phyloP scores from a whole-genome alignment of 2,797 vertebrate genomes.

The Melanogrammus aeglefinus region DNA sequence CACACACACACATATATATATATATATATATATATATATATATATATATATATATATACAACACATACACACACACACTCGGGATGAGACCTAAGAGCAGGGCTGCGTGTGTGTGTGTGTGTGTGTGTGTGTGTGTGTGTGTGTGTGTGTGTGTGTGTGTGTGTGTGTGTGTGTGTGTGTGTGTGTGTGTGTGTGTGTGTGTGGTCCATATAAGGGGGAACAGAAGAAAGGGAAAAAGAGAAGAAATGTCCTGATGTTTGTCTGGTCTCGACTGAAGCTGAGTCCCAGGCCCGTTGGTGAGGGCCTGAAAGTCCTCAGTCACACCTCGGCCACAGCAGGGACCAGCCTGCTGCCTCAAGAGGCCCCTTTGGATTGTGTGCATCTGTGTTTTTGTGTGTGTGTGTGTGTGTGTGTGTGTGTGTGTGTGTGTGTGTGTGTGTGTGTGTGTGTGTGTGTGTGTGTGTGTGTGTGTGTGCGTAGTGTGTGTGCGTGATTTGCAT shows the following conservation, averaged over 20 bases:
- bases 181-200: slow-evolving; percentile 23
- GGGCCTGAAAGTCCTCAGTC: slow-evolving; percentile 62
- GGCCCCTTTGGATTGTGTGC: neutral
- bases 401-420: neutral
- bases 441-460: neutral
- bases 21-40: too few relatives aligned
- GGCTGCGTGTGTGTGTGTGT: slow-evolving; percentile 55
- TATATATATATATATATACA: too few relatives aligned
- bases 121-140: slow-evolving; percentile 52
- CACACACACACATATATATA: too few relatives aligned
- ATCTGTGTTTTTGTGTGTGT: neutral
- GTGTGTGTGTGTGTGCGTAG: neutral
- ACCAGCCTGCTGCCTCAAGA: slow-evolving; percentile 46
- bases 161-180: slow-evolving; percentile 31
- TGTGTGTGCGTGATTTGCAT: too few relatives aligned
- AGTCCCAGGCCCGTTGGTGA: slow-evolving; percentile 58
- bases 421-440: slow-evolving; percentile 5
- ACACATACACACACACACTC: slow-evolving; percentile 14
- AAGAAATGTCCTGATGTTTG: neutral
- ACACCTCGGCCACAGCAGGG: slow-evolving; percentile 63
- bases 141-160: slow-evolving; percentile 12
- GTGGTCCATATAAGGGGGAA: neutral
- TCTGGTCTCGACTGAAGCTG: slow-evolving; percentile 46
- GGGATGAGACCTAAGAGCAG: slow-evolving; percentile 61
- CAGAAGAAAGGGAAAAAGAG: slow-evolving; percentile 15